These are phyloP conservation scores for Apeira syringaria DNA, from an alignment of 2,888 invertebrate species.

Conservation along the genomic window DNA sequence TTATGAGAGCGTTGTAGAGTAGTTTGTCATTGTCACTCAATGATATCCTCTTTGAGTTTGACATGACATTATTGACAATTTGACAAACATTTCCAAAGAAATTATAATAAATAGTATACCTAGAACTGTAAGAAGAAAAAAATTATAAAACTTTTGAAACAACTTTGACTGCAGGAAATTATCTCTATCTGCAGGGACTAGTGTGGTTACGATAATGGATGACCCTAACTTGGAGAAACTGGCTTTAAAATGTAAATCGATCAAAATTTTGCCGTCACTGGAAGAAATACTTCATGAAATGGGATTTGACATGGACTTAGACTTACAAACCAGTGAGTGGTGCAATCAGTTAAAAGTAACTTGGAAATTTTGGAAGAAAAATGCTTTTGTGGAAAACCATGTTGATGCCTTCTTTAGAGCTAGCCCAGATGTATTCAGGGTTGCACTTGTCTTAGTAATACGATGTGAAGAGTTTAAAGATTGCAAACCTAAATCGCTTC, in stretches of 20 bases:
- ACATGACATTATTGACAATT: no score
- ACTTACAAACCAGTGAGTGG: constrained; percentile 61
- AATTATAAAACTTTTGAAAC: no score
- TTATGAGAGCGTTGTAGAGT: no score
- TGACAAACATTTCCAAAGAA: no score
- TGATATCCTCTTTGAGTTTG: no score
- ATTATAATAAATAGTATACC: no score
- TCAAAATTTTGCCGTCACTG: constrained; percentile 74
- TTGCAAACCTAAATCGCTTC: constrained; percentile 85
- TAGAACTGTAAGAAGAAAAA: no score
- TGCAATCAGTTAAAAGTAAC: constrained; percentile 65
- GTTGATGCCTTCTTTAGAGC: constrained; percentile 74
- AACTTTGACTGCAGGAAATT: no score
- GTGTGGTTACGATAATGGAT: constrained; percentile 22
- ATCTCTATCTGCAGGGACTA: no score
- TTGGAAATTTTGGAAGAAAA: constrained; percentile 83
- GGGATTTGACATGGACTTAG: constrained; percentile 71
- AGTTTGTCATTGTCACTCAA: no score
- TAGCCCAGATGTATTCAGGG: constrained; percentile 83
- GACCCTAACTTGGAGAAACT: constrained; percentile 56
- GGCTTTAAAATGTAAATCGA: constrained; percentile 61
- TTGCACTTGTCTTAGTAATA: constrained; percentile 82
- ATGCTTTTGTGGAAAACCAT: constrained; percentile 72
- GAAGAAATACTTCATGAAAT: constrained; percentile 63
- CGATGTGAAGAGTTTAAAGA: constrained; percentile 86